Evolutionary conservation across 2,797 vertebrate genomes (phyloP), one percentile per base, ranked within the genome.

Genomic region (Helarctos malayanus): DNA sequence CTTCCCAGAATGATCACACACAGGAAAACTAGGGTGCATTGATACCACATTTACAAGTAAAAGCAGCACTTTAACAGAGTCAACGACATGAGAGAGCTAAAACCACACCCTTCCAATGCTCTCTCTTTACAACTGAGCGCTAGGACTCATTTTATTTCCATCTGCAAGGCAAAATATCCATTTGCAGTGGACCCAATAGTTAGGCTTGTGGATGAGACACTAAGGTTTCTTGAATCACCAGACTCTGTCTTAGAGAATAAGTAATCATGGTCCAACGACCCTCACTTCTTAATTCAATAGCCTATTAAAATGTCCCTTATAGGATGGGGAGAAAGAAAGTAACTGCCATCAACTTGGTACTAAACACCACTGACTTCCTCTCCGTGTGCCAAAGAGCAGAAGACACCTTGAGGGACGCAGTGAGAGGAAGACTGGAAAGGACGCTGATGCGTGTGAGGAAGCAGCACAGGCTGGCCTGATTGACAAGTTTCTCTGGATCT

Each of bases 181-280:
- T 35, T 15, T 79, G 49, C 73, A 97, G 45, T 23, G 3, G 47
- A 57, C 61, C 47, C 32, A 89, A 93, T 21, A 91, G 47, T 54
- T 63, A 90, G 41, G 52, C 35, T 95, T 35, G 32, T n/a, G 0
- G 56, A 38, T 85, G 89, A 95, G 23, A 96, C 2, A 29, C 69
- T 87, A 82, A 9, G 32, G 73, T 97, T 87, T 96, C 41, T 47
- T 91, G 27, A 93, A 92, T 71, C 96, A 96, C 92, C 35, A 25
- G 97, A 79, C 82, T 85, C 84, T 63, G 47, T 47, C 57, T 75
- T 0, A 96, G 54, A 95, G 71, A 38, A 88, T 1, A 3, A 95
- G 96, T 86, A 96, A 97, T 90, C 65, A 11, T 32, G 84, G 86
- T 97, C 91, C 95, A 95, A 32, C 35, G 1, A 63, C 57, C 65